Conservation (phyloP, 2,888 invertebrate species). For the Notocelia uddmanniana region DNA sequence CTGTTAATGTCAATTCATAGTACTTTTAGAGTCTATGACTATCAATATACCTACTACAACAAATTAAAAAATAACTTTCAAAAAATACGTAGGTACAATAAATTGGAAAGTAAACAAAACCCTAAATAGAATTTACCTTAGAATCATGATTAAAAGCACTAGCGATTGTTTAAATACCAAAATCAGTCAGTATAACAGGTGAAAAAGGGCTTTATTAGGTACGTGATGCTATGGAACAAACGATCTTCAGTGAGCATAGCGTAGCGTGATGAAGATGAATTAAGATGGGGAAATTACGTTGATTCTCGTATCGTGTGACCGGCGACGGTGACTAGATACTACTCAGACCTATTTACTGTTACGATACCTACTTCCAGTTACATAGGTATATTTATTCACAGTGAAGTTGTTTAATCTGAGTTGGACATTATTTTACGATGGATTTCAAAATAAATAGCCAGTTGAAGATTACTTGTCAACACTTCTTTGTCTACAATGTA, state of each 20-base stretch:
- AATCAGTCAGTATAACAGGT: neutral
- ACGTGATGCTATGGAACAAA: neutral
- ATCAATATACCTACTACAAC: neutral
- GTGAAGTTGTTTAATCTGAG: too few relatives aligned
- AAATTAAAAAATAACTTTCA: too few relatives aligned
- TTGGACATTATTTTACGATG: neutral
- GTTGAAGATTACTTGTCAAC: too few relatives aligned
- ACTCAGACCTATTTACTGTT: neutral
- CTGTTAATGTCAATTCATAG: neutral
- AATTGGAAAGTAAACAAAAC: too few relatives aligned
- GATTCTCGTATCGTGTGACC: neutral
- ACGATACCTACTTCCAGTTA: too few relatives aligned
- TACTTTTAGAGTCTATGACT: neutral
- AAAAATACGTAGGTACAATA: too few relatives aligned
- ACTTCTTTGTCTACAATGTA: too few relatives aligned
- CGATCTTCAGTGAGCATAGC: neutral
- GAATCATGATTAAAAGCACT: too few relatives aligned
- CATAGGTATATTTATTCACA: too few relatives aligned
- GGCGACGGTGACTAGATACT: neutral
- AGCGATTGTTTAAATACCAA: too few relatives aligned
- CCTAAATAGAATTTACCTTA: too few relatives aligned
- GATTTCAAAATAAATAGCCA: too few relatives aligned
- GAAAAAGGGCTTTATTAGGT: neutral
- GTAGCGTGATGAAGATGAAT: neutral
- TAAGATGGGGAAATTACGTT: neutral